Evolutionary conservation across 1,140 invertebrate genomes (phyloP).

Genomic region (Panulirus ornatus): DNA sequence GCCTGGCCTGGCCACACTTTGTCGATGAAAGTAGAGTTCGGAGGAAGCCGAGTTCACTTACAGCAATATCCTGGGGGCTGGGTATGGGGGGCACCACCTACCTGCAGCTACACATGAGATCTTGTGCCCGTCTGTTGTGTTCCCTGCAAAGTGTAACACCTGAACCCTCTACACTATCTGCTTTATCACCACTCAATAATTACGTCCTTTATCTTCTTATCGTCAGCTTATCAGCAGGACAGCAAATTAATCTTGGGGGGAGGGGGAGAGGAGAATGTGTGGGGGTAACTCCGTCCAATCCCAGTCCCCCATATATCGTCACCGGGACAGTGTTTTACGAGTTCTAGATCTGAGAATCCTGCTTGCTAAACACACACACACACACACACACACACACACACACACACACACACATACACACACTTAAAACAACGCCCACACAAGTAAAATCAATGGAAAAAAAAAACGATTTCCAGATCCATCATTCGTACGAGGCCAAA

Average conservation of each 20-base stretch:
- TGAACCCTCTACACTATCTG: neutral
- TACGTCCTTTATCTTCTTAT: neutral
- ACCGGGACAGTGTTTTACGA: too few species aligned
- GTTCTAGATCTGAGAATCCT: too few species aligned
- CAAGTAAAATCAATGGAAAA: neutral
- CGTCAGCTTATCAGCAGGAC: neutral
- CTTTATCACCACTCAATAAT: neutral
- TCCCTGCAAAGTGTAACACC: too few species aligned
- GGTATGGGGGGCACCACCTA: neutral
- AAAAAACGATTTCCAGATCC: too few species aligned
- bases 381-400: neutral
- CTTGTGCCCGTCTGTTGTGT: too few species aligned
- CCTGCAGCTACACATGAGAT: constrained; percentile 5
- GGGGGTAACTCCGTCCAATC: too few species aligned
- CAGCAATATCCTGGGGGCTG: too few species aligned
- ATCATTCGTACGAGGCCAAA: too few species aligned
- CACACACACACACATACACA: constrained; percentile 1
- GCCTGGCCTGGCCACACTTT: too few species aligned
- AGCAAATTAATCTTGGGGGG: too few species aligned
- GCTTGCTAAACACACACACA: neutral
- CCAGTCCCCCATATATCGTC: too few species aligned
- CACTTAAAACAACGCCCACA: neutral
- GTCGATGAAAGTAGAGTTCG: neutral
- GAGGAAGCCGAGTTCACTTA: neutral
- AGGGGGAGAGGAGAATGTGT: too few species aligned